phyloP scores from a whole-genome alignment of 2,888 invertebrate species.

The Luperina nickerlii region DNA sequence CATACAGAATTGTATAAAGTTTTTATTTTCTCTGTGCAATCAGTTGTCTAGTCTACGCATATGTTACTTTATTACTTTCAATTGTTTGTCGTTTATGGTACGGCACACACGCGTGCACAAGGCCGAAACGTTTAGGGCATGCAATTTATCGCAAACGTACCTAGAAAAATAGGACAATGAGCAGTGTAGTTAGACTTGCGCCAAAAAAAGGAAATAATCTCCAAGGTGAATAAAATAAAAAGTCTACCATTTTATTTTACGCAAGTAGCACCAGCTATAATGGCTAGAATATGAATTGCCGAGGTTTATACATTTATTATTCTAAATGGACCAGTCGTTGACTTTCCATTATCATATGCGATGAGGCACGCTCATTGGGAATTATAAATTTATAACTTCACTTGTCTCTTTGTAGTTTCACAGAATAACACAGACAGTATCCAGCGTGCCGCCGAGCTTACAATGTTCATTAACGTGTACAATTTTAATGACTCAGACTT shows the following conservation, averaged over 20 bases:
- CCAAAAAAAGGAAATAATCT: conserved; percentile 53
- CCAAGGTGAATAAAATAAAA: conserved; percentile 50
- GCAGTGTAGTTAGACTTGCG: conserved; percentile 49
- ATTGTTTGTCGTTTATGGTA: conserved; percentile 84
- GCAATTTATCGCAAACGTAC: conserved; percentile 77
- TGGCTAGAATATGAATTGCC: conserved; percentile 54
- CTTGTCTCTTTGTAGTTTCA: conserved; percentile 66
- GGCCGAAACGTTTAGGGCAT: conserved; percentile 82
- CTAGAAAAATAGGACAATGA: conserved; percentile 73
- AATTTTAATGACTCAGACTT: conserved; percentile 70
- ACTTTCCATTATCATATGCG: conserved; percentile 84
- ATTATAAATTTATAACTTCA: conserved; percentile 82
- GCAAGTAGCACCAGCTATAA: conserved; percentile 46
- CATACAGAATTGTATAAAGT: conserved; percentile 43
- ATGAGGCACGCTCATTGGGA: conserved; percentile 78
- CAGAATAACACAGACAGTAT: conserved; percentile 68
- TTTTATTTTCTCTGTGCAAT: conserved; percentile 71
- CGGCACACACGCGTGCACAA: conserved; percentile 74
- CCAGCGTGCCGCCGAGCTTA: conserved; percentile 67
- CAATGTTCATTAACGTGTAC: conserved; percentile 76
- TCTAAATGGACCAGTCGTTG: conserved; percentile 75
- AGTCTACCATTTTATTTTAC: conserved; percentile 32
- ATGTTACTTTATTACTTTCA: conserved; percentile 83
- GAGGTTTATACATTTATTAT: conserved; percentile 73
- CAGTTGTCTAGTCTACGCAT: conserved; percentile 73